A percentile compares a stretch with the other conserved stretches of the same genome.
Evolutionary conservation across 2,888 invertebrate species (phyloP).

Genomic region (Lumbricus terrestris): DNA sequence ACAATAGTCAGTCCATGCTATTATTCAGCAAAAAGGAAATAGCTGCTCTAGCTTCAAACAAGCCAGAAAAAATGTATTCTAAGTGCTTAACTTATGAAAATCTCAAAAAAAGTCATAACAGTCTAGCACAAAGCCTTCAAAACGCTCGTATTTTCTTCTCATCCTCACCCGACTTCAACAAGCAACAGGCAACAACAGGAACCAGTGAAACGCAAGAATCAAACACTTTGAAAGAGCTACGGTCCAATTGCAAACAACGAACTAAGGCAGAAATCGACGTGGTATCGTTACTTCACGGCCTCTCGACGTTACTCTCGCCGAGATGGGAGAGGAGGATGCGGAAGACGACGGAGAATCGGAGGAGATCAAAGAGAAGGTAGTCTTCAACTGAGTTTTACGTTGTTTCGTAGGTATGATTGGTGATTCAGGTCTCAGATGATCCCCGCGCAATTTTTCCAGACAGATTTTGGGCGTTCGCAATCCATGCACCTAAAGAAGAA

Average conservation of each 20-base stretch:
- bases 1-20: too few species aligned
- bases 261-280: constrained; percentile 12
- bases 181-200: not conserved
- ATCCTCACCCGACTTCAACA: not conserved
- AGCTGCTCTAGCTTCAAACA: not conserved
- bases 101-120: not conserved
- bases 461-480: not conserved
- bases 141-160: not conserved
- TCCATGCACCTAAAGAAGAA: not conserved
- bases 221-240: not conserved
- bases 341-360: not conserved
- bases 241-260: not conserved
- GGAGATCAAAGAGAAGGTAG: not conserved
- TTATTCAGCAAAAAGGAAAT: not conserved
- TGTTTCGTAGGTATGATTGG: not conserved
- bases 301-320: not conserved
- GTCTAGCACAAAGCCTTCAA: not conserved
- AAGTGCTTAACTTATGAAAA: not conserved
- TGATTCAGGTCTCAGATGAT: not conserved
- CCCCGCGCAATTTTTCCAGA: not conserved
- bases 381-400: not conserved
- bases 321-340: not conserved
- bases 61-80: not conserved
- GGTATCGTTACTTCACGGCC: not conserved
- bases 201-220: not conserved